phyloP scores from a whole-genome alignment of 2,888 invertebrate genomes.

The Machimus rusticus region DNA sequence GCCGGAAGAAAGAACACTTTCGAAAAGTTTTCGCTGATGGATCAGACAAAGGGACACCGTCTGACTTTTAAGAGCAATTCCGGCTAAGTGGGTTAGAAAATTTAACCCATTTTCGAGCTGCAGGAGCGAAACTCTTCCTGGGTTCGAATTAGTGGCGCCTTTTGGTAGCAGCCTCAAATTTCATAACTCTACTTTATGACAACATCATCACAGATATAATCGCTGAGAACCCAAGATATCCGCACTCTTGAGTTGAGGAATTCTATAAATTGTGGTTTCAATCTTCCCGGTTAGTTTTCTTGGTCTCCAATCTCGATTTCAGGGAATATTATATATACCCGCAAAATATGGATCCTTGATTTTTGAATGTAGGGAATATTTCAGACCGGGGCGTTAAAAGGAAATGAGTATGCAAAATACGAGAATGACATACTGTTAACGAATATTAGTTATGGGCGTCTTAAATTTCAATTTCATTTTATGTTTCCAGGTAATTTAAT shows the following conservation, averaged over 20 bases:
- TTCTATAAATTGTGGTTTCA: neutral
- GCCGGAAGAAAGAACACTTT: conserved; percentile 14
- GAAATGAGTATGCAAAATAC: neutral
- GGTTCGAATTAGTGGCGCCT: neutral
- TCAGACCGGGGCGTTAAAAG: neutral
- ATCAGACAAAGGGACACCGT: conserved; percentile 20
- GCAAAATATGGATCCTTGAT: neutral
- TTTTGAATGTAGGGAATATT: neutral
- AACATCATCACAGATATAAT: neutral
- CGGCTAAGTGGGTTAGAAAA: conserved; percentile 33
- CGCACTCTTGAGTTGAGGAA: neutral
- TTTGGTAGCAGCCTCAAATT: neutral
- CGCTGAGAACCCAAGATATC: neutral
- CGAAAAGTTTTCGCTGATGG: neutral
- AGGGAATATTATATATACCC: neutral
- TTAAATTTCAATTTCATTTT: no score
- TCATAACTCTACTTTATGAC: neutral
- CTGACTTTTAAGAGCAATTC: conserved; percentile 21
- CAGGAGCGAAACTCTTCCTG: neutral
- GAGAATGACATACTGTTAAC: no score
- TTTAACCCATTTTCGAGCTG: conserved; percentile 24
- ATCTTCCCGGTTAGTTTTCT: neutral
- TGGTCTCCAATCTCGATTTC: neutral
- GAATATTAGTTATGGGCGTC: no score
- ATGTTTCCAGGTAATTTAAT: no score